Evolutionary conservation across 2,797 vertebrate species (phyloP).

Genomic region (Lagorchestes hirsutus): DNA sequence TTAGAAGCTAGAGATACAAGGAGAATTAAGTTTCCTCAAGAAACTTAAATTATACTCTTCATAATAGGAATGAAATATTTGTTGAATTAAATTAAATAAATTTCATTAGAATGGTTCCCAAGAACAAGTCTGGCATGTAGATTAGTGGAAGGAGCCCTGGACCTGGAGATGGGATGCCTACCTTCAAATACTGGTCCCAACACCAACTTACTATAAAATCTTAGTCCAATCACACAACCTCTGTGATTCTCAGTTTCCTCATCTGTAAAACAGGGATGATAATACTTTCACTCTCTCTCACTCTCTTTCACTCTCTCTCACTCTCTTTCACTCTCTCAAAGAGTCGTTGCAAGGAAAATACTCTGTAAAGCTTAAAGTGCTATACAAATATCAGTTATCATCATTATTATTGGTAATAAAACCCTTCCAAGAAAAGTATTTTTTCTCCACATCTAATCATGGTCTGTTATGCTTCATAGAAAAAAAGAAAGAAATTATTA

Average conservation of each 20-base stretch:
- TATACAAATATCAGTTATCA: neutral
- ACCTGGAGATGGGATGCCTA: too few relatives aligned
- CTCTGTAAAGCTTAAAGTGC: neutral
- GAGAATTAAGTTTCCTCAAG: neutral
- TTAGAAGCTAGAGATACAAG: neutral
- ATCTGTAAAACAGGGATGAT: neutral
- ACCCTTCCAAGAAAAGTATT: neutral
- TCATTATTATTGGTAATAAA: neutral
- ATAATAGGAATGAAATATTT: neutral
- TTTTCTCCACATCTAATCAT: neutral
- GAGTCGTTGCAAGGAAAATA: neutral
- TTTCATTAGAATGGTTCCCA: neutral
- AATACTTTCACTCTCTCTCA: neutral
- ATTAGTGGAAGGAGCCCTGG: neutral
- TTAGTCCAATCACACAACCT: neutral
- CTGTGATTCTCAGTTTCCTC: neutral
- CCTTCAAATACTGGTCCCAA: too few relatives aligned
- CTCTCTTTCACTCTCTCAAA: too few relatives aligned
- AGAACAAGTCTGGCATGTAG: neutral
- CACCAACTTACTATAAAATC: too few relatives aligned
- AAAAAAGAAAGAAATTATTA: neutral
- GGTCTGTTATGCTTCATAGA: neutral
- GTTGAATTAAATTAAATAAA: neutral
- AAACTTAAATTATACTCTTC: neutral
- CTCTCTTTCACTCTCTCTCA: too few relatives aligned